Percentiles rank a stretch among this genome's conserved stretches.
Evolutionary conservation across 2,113 vertebrate species (phyloP).

Genomic region (Uria aalge): DNA sequence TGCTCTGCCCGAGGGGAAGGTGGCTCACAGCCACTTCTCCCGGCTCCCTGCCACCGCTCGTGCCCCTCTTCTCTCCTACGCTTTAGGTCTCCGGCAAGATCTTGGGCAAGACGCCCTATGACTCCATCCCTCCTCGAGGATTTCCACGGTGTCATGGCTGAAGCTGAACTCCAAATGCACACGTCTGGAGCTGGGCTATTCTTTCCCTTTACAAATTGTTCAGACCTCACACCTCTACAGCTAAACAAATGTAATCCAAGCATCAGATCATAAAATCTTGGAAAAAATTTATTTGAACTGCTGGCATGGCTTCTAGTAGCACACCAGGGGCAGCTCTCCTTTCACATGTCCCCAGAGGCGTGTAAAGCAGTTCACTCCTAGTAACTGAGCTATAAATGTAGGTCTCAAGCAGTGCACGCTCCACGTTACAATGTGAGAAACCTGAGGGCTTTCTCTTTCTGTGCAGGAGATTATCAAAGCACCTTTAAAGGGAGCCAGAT

Average conservation of each 20-base stretch:
- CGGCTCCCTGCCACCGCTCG: neutral
- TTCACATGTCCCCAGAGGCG: neutral
- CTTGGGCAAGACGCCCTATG: neutral
- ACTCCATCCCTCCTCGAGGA: neutral
- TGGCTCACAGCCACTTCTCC: neutral
- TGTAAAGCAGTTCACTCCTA: conserved; percentile 50
- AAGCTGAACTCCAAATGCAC: conserved; percentile 14
- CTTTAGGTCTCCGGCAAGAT: neutral
- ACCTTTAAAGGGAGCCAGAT: neutral
- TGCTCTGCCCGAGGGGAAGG: neutral
- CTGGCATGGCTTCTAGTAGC: conserved; percentile 2
- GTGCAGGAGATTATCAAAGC: conserved; percentile 43
- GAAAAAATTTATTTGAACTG: conserved; percentile 39
- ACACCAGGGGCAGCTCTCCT: conserved; percentile 22
- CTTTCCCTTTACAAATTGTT: conserved; percentile 23
- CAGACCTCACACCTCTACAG: conserved; percentile 45
- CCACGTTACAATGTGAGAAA: conserved; percentile 7
- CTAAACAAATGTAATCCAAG: conserved; percentile 46
- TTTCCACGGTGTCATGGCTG: neutral
- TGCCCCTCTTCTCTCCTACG: neutral
- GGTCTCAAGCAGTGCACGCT: neutral
- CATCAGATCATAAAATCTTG: conserved; percentile 47
- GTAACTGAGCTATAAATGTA: conserved; percentile 32
- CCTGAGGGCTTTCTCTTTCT: conserved; percentile 36
- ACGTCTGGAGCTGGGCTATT: neutral